Evolutionary conservation across 2,113 vertebrate species (phyloP), one percentile per base, ranked within the genome.

Genomic region (Pteropus alecto): DNA sequence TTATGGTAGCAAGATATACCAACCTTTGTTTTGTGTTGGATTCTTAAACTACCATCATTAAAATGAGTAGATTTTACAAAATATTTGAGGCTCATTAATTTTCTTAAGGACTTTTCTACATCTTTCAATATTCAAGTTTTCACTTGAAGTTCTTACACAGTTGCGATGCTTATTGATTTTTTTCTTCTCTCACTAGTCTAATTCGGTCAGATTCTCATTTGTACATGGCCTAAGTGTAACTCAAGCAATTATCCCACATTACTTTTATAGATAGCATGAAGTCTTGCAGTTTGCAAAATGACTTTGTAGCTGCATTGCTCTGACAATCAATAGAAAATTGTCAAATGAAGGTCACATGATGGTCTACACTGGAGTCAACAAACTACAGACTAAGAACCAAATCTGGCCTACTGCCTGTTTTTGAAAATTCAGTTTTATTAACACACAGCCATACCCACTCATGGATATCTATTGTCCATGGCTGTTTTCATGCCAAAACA

Each of bases 401-500:
- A 67, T 61, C 41, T 38, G 14, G 10, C 18, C n/a, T 21, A 28
- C 5, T 76, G 13, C 6, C 28, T 90, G 10, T 5, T 89, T 91
- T 77, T 88, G 19, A 61, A 46, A 94, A 81, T 84, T 81, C 65
- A 60, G 56, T 77, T 91, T 95, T 87, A 84, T 41, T 67, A 74
- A 22, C 14, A 82, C 24, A 61, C 16, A 71, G 4, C 21, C 33
- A 30, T 19, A 18, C 18, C 48, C 14, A 38, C 19, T 46, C n/a
- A 30, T 77, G 30, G 51, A 51, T 19, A 41, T 14, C 24, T 30
- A 58, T 41, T 60, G 4, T 46, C 22, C 41, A 60, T 16, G 7
- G 22, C n/a, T 89, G 51, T 10, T 74, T 87, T 74, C 10, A 22
- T 79, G 60, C 60, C 35, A 71, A 3, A 68, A 65, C 1, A 38